phyloP scores from a whole-genome alignment of 2,888 invertebrate genomes.

The Catocala sponsa region DNA sequence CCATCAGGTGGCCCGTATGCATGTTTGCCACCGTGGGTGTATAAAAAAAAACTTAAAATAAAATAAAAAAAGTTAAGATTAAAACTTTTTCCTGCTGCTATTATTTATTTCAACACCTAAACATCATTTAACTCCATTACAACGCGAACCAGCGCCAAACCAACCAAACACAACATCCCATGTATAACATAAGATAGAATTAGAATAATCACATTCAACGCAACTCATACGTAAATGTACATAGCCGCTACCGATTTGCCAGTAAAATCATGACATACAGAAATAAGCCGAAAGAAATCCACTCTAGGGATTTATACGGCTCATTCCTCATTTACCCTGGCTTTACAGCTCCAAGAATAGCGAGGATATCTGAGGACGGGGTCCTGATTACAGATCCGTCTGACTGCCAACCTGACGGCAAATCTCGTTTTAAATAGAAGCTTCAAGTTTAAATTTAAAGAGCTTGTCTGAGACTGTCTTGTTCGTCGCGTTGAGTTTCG shows the following conservation, averaged over 20 bases:
- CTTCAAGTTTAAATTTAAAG: constrained; percentile 29
- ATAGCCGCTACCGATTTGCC: constrained; percentile 2
- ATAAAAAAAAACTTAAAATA: too few relatives aligned
- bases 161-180: not conserved
- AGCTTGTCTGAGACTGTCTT: too few relatives aligned
- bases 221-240: constrained; percentile 1
- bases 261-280: constrained; percentile 10
- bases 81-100: too few relatives aligned
- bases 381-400: constrained; percentile 42
- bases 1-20: too few relatives aligned
- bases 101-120: too few relatives aligned
- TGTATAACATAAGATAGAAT: not conserved
- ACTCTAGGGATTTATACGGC: constrained; percentile 25
- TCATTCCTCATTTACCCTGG: constrained; percentile 38
- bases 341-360: constrained; percentile 42
- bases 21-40: too few relatives aligned
- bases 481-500: not conserved
- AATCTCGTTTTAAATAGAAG: constrained; percentile 40
- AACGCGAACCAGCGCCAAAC: too few relatives aligned
- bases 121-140: too few relatives aligned
- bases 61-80: too few relatives aligned
- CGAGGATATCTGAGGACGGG: constrained; percentile 35
- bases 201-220: not conserved
- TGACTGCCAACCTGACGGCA: constrained; percentile 28
- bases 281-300: constrained; percentile 6